Evolutionary conservation across 2,113 vertebrate genomes (phyloP), one percentile per base, ranked within the genome.

Genomic region (Oreamnos americanus): DNA sequence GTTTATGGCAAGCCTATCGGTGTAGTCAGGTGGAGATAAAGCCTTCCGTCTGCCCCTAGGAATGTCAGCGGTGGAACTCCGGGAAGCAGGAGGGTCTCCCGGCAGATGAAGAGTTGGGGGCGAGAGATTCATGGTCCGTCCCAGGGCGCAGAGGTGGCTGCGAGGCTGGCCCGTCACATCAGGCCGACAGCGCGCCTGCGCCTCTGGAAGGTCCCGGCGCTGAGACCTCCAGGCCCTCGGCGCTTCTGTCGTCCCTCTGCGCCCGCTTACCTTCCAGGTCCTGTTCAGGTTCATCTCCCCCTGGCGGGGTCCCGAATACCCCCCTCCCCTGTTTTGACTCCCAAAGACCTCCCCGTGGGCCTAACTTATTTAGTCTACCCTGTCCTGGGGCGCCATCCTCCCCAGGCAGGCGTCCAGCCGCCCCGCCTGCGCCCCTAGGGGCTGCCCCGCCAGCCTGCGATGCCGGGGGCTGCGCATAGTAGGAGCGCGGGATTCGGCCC

Each of bases 211-310:
- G 43, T 39, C 19, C 64, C 36, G 0, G 87, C 23, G 0, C 55
- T 15, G 84, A 33, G 51, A 33, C 49, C 26, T 16, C 26, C 58
- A 12, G 67, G 26, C 21, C 43, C 12, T 3, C 2, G 33, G 36
- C 19, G 7, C 47, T n/a, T 5, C 25, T 1, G 1, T 17, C 36
- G 45, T 4, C 6, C 26, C 9, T 14, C 85, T 5, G 4, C 0
- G 2, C n/a, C 30, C 14, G 25, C 33, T 87, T 33, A 28, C 8
- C 62, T 53, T n/a, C 8, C 47, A 58, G 19, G 79, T n/a, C 49
- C 55, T 11, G 43, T 28, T 33, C 67, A 25, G 51, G 83, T 9
- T n/a, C 51, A n/a, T 26, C 33, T 39, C 21, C 25, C 86, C 39
- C 67, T 0, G 13, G 39, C 33, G 23, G 23, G 2, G 58, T n/a